Evolutionary conservation across 2,113 vertebrate genomes (phyloP).

Genomic region (Climacteris rufus): DNA sequence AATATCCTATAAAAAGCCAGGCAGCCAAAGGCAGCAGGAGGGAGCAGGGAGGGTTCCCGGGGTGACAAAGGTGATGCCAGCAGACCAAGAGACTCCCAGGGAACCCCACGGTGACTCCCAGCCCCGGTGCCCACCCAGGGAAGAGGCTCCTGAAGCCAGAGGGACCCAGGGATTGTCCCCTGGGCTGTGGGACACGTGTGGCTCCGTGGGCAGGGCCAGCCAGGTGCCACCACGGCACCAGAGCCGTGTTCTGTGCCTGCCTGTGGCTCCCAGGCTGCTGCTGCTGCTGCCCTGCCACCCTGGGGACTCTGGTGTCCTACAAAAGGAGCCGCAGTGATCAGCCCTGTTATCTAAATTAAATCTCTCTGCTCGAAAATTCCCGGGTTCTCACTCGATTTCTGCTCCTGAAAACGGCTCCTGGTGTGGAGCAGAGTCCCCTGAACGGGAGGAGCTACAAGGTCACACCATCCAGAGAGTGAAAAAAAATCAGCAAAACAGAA

Average conservation of each 20-base stretch:
- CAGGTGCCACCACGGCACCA: neutral
- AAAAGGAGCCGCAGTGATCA: slow-evolving; percentile 8
- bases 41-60: neutral
- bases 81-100: neutral
- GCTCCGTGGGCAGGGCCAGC: neutral
- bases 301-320: neutral
- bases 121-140: fast-evolving
- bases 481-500: slow-evolving; percentile 3
- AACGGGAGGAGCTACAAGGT: neutral
- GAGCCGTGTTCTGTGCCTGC: neutral
- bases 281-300: neutral
- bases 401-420: slow-evolving; percentile 3
- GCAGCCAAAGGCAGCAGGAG: neutral
- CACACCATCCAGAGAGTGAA: neutral
- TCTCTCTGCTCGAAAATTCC: slow-evolving; percentile 22
- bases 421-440: neutral
- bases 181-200: neutral
- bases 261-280: neutral
- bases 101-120: neutral
- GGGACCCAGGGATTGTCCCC: neutral
- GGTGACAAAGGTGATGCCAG: neutral
- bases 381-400: slow-evolving; percentile 19
- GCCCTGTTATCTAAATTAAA: slow-evolving; percentile 62
- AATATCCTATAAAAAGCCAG: neutral
- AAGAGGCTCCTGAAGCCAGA: neutral